phyloP scores from a whole-genome alignment of 2,113 vertebrate genomes.

The Caracal caracal region DNA sequence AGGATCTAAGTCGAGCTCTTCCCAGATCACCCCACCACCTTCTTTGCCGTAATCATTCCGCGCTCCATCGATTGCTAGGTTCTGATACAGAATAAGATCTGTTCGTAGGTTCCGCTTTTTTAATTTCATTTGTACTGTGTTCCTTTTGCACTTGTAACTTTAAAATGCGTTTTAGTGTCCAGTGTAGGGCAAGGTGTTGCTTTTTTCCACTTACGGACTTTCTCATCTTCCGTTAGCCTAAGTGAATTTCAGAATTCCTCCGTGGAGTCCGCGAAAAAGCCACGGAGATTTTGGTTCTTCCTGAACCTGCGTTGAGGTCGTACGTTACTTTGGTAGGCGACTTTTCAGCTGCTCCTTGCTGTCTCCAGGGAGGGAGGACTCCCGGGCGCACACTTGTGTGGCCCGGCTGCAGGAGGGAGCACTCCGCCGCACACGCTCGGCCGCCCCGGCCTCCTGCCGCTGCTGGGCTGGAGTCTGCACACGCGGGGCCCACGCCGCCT shows the following conservation, averaged over 20 bases:
- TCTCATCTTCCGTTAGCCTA: neutral
- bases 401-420: neutral
- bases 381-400: fast-evolving
- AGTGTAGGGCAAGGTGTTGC: neutral
- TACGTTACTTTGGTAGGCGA: neutral
- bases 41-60: neutral
- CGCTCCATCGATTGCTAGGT: too few species aligned
- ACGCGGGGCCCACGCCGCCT: neutral
- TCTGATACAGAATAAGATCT: neutral
- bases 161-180: neutral
- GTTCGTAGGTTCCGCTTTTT: neutral
- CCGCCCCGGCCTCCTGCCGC: neutral
- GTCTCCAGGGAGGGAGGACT: neutral
- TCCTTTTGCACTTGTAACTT: neutral
- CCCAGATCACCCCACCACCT: too few species aligned
- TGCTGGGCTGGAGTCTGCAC: fast-evolving
- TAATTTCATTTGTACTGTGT: neutral
- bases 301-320: neutral
- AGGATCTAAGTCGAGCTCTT: neutral
- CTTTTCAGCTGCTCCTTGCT: fast-evolving
- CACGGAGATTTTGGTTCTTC: neutral
- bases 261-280: neutral
- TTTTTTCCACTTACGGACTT: neutral
- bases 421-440: fast-evolving
- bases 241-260: neutral